Percentiles rank a stretch among this genome's conserved stretches.
These are phyloP conservation scores for Pycnonotus jocosus DNA, from an alignment of 2,113 vertebrate genomes.

Conservation along the genomic window DNA sequence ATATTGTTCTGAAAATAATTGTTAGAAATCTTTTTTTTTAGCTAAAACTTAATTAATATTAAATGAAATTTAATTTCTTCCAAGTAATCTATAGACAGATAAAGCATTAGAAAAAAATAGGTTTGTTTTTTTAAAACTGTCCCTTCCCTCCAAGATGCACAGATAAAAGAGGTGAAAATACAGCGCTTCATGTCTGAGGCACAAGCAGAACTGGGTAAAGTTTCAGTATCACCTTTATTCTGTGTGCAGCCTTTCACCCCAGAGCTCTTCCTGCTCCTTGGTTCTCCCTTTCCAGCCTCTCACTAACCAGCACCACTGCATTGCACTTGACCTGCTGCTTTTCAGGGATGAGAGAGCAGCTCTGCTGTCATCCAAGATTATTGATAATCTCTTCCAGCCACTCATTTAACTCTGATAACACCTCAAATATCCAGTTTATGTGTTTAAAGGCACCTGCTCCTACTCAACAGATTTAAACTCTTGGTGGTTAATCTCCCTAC, in stretches of 20 bases:
- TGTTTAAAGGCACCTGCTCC: neutral
- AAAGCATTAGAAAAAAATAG: neutral
- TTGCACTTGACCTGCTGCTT: neutral
- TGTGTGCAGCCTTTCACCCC: neutral
- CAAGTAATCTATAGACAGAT: neutral
- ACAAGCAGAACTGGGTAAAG: neutral
- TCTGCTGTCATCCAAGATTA: neutral
- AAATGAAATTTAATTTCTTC: neutral
- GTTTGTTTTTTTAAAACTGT: neutral
- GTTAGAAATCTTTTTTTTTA: neutral
- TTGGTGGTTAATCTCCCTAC: neutral
- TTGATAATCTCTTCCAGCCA: neutral
- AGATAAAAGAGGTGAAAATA: neutral
- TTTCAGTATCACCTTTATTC: neutral
- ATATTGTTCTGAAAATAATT: neutral
- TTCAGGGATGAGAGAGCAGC: rapidly evolving
- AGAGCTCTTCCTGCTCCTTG: neutral
- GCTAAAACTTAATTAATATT: neutral
- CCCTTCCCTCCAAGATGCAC: neutral
- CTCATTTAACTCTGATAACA: neutral
- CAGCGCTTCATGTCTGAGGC: neutral
- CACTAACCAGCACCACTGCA: rapidly evolving
- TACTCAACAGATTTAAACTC: neutral
- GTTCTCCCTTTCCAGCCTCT: neutral
- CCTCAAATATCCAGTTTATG: neutral